phyloP scores from a whole-genome alignment of 1,140 invertebrate species.

The Drosophila albomicans region DNA sequence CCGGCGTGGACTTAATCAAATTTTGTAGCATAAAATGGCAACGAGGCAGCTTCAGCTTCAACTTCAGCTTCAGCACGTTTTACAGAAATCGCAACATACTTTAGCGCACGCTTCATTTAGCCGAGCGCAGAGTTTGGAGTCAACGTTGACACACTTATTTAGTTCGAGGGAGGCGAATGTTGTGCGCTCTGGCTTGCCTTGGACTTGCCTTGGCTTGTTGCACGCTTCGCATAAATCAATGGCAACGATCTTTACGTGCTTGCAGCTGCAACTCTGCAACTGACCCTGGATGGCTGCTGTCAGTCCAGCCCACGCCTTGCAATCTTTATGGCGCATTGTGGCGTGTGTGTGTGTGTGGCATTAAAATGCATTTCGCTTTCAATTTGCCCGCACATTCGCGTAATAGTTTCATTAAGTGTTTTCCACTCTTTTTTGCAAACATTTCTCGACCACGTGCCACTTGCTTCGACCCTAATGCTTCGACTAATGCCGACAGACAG shows the following conservation, averaged over 20 bases:
- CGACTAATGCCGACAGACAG: not conserved
- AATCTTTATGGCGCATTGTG: constrained; percentile 80
- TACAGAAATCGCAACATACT: constrained; percentile 60
- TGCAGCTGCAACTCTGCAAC: constrained; percentile 39
- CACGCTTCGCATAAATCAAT: constrained; percentile 81
- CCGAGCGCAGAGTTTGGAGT: constrained; percentile 24
- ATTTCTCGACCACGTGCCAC: constrained; percentile 62
- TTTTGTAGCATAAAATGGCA: constrained; percentile 62
- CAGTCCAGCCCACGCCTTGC: constrained; percentile 50
- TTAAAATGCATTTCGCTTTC: constrained; percentile 83
- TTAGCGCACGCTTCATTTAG: constrained; percentile 67
- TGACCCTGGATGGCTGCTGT: not conserved
- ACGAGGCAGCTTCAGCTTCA: constrained; percentile 22
- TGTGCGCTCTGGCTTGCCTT: constrained; percentile 43
- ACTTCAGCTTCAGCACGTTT: constrained; percentile 47
- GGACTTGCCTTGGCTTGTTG: constrained; percentile 65
- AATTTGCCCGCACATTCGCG: constrained; percentile 63
- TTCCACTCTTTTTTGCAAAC: constrained; percentile 35
- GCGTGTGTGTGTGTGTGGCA: constrained; percentile 56
- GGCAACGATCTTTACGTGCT: constrained; percentile 81
- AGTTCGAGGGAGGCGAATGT: constrained; percentile 11
- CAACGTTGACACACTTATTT: constrained; percentile 77
- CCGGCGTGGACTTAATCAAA: constrained; percentile 74
- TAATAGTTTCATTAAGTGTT: constrained; percentile 81
- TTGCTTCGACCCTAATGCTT: not conserved